A percentile compares a stretch with the other conserved stretches of the same genome.
Evolutionary conservation across 37 sponge, comb jelly and placozoan genomes (phyloP).

Genomic region (Axinella damicornis): DNA sequence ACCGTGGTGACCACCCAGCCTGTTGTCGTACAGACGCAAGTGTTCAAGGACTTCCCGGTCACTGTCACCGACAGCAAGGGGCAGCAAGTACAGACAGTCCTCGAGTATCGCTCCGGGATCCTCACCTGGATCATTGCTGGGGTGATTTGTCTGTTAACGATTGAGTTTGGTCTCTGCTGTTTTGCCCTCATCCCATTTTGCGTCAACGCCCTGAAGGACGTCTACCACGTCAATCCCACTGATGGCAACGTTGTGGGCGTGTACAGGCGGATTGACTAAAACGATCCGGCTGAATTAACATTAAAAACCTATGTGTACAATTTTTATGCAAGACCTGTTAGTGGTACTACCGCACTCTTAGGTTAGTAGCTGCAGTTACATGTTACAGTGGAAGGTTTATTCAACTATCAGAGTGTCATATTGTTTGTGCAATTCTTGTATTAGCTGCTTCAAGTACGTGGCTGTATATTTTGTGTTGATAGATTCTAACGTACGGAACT

Average conservation of each 20-base stretch:
- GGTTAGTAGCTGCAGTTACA: too few relatives aligned
- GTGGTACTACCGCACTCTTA: too few relatives aligned
- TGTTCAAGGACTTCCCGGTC: slow-evolving; percentile 19
- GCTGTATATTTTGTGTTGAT: too few relatives aligned
- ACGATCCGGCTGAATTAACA: too few relatives aligned
- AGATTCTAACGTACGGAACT: too few relatives aligned
- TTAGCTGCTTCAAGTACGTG: too few relatives aligned
- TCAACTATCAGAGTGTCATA: too few relatives aligned
- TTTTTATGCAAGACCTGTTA: too few relatives aligned
- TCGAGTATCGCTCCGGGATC: slow-evolving; percentile 15
- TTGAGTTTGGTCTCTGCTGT: slow-evolving; percentile 2
- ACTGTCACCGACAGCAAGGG: slow-evolving; percentile 10
- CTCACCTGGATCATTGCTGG: slow-evolving; percentile 30
- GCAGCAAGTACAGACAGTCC: slow-evolving; percentile 23
- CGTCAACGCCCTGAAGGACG: slow-evolving; percentile 38
- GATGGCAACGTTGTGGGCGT: slow-evolving; percentile 45
- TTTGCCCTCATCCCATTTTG: slow-evolving; percentile 24
- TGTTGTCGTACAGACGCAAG: not conserved
- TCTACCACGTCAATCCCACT: slow-evolving; percentile 32
- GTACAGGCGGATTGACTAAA: slow-evolving; percentile 7
- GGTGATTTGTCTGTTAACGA: not conserved
- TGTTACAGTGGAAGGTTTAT: too few relatives aligned
- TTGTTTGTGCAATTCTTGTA: too few relatives aligned
- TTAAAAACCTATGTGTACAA: too few relatives aligned
- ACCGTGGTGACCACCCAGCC: slow-evolving; percentile 16